A percentile compares a stretch with the other conserved stretches of the same genome.
Evolutionary conservation across 1,140 invertebrate species (phyloP).

Genomic region (Anadara kagoshimensis): DNA sequence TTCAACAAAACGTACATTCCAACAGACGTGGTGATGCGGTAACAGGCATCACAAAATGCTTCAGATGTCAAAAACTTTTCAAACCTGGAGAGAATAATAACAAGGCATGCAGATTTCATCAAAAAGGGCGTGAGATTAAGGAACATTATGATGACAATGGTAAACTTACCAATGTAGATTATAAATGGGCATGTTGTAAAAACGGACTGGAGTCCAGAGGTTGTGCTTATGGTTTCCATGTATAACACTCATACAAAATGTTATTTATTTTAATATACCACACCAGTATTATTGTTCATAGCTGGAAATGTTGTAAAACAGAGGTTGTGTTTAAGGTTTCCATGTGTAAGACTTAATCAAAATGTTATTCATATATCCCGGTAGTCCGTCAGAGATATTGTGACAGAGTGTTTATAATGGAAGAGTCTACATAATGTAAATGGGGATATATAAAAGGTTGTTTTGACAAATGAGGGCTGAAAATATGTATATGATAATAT

Average conservation of each 20-base stretch:
- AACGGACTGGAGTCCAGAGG: slow-evolving; percentile 48
- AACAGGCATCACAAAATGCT: slow-evolving; percentile 79
- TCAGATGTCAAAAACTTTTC: slow-evolving; percentile 60
- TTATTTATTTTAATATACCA: no score
- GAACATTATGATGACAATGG: slow-evolving; percentile 58
- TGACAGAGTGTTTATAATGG: no score
- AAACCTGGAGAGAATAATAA: slow-evolving; percentile 54
- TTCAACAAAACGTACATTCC: slow-evolving; percentile 37
- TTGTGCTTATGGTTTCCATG: slow-evolving; percentile 55
- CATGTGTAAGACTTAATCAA: no score
- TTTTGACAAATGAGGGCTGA: no score
- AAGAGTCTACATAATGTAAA: no score
- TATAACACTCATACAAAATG: not conserved
- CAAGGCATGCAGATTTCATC: slow-evolving; percentile 58
- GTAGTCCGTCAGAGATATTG: no score
- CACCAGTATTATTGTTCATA: no score
- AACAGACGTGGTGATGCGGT: slow-evolving; percentile 43
- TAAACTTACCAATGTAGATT: slow-evolving; percentile 50
- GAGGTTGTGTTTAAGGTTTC: no score
- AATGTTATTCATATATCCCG: no score
- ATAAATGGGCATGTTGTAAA: slow-evolving; percentile 65
- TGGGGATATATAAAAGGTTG: no score
- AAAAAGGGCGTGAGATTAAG: slow-evolving; percentile 55
- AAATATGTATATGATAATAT: no score
- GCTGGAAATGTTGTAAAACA: no score